Base-by-base conservation (phyloP, 2,888 invertebrate genomes). In the Drosophila emarginata region DNA sequence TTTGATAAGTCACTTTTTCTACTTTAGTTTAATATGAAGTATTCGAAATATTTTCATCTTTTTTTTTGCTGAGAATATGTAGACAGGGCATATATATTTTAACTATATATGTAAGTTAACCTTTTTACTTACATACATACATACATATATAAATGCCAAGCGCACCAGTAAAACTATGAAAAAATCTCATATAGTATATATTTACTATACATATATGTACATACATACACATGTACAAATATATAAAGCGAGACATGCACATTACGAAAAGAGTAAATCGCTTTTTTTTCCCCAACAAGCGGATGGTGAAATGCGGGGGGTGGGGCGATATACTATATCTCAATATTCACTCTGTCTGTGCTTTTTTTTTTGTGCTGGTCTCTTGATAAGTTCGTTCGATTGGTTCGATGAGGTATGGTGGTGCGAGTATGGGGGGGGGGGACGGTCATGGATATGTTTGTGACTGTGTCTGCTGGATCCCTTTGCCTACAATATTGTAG, bases 231-330 rank as follows among this genome's bases (percentile, higher is more conserved):
- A 50, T 32, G 14, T 26, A 59, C 50, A 61, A 23, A 54, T 9
- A 50, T 15, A 21, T 23, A 7, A 18, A 32, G 53, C 15, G 23
- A 28, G 66, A 39, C 71, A 57, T 84, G 74, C 64, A 84, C 61
- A 76, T 78, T 74, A 72, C 64, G 58, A 52, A 67, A 73, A 67
- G 74, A 79, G 78, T 82, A 85, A 80, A 79, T 85, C 83, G 79
- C 82, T 73, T 68, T 65, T 81, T 71, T 64, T 71, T 53, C 57
- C 12, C 26, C 36, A 56, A 51, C 6, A 2, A 12, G 64, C 9
- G 40, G 21, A 18, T 23, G 32, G 61, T 28, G 56, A n/a, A n/a
- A n/a, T n/a, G 61, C 59, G 53, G 64, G 26, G 53, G 64, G 72
- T 64, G 70, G 75, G 64, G 62, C 45, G 57, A 71, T 71, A 72